Conservation (phyloP, 1,140 invertebrate species). For the Hydropsyche tenuis region DNA sequence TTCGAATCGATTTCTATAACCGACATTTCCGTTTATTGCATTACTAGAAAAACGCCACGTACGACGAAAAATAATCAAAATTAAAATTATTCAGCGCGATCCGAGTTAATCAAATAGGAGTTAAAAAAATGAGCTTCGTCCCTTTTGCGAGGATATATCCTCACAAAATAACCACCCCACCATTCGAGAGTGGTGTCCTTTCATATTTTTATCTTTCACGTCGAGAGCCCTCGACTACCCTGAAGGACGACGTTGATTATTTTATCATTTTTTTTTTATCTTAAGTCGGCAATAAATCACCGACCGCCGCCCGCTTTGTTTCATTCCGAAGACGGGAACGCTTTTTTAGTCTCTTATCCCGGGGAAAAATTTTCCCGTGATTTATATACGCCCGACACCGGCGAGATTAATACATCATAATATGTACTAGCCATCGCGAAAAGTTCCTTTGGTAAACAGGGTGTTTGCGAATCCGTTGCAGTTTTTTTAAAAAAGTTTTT, state of each 20-base stretch:
- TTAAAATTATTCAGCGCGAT: too few relatives aligned
- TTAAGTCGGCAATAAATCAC: conserved; percentile 50
- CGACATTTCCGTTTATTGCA: too few relatives aligned
- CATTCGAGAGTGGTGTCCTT: conserved; percentile 23
- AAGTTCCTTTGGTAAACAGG: neutral
- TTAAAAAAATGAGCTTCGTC: too few relatives aligned
- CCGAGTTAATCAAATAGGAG: too few relatives aligned
- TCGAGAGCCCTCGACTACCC: conserved; percentile 29
- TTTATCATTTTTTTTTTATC: conserved; percentile 49
- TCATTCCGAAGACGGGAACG: conserved; percentile 41
- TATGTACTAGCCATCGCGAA: neutral
- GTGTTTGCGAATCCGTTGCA: too few relatives aligned
- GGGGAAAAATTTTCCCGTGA: conserved; percentile 32
- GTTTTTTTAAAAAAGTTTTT: too few relatives aligned
- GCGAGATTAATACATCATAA: conserved; percentile 45
- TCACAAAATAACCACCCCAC: conserved; percentile 7
- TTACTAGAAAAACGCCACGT: too few relatives aligned
- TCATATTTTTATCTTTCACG: conserved; percentile 43
- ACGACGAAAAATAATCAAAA: too few relatives aligned
- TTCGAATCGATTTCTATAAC: neutral
- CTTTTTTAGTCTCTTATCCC: conserved; percentile 34
- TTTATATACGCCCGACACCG: conserved; percentile 40
- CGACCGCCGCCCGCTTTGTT: conserved; percentile 46
- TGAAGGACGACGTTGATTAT: conserved; percentile 44
- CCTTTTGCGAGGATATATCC: too few relatives aligned